Evolutionary conservation across 1,140 invertebrate genomes (phyloP).

Genomic region (Tetraneura akinire): DNA sequence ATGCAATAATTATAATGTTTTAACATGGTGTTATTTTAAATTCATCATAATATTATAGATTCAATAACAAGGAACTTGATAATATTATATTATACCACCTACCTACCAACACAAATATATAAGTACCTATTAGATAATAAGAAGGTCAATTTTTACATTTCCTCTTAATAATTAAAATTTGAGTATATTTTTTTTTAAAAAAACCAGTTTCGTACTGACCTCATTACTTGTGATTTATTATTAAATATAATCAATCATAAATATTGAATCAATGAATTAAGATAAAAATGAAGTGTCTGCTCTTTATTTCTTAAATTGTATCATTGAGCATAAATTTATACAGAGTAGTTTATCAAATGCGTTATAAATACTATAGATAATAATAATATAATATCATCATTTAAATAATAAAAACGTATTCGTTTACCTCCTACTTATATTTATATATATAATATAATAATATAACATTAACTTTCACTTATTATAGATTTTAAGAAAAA

Average conservation of each 20-base stretch:
- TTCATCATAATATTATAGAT: neutral
- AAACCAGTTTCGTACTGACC: neutral
- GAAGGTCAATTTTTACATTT: slow-evolving; percentile 8
- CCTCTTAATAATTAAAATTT: neutral
- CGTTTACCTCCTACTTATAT: too few species aligned
- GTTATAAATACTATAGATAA: too few species aligned
- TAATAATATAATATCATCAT: too few species aligned
- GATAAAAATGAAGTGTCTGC: neutral
- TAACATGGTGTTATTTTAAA: neutral
- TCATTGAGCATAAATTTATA: neutral
- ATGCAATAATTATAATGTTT: too few species aligned
- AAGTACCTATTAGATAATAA: slow-evolving; percentile 21
- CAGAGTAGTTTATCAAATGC: neutral
- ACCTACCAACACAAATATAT: neutral
- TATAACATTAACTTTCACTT: neutral
- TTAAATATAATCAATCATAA: neutral
- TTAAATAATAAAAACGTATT: too few species aligned
- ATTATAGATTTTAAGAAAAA: neutral
- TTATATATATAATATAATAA: too few species aligned
- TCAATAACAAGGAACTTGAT: neutral
- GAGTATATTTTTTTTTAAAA: neutral
- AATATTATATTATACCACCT: too few species aligned
- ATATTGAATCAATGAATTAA: neutral
- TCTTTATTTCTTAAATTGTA: neutral
- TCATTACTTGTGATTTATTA: neutral